Base-by-base conservation (phyloP, 2,888 invertebrate species). In the Aspidapion aeneum region DNA sequence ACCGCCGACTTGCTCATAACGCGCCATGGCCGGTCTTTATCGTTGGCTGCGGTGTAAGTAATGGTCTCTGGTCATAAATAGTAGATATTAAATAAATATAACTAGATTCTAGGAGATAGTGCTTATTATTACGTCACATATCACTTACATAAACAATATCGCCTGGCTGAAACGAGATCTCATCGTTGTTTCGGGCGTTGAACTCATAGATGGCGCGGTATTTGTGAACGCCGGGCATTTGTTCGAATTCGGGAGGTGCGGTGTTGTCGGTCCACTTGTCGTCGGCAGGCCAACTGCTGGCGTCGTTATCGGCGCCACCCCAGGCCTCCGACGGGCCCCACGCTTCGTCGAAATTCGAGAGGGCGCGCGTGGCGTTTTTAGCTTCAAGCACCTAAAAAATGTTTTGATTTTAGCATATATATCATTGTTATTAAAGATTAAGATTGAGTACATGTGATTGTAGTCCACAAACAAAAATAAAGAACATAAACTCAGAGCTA, bases 181-280 rank as follows among this genome's bases (percentile, higher is more conserved):
- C 98, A 79, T 98, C 99, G 0, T 85, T 84, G 71, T 95, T 96
- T 59, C 98, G 84, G 0, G 97, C 95, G 9, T 88, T 89, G 81
- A 99, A 99, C 78, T 96, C 95, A 77, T 94, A 99, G 56, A 98
- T 84, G 18, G 96, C 97, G 61, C 94, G 87, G 82, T 95, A 97
- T 76, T 90, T 89, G 52, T 83, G 83, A 65, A 84, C 83, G 49
- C 84, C 84, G 1, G 83, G 79, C 52, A 81, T 75, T 63, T 73
- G 71, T 18, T 74, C 77, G 16, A 80, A 75, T 2, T 79, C 76
- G 7, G 74, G 70, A 64, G 71, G 65, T 18, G 69, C 70, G 17
- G 70, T 65, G 17, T 73, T 66, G 21, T 73, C 69, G 16, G 74
- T 66, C 1, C 78, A 77, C 74, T 77, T 61, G 1, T 80, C 74